phyloP scores from a whole-genome alignment of 2,113 vertebrate genomes.

The Sterna hirundo region DNA sequence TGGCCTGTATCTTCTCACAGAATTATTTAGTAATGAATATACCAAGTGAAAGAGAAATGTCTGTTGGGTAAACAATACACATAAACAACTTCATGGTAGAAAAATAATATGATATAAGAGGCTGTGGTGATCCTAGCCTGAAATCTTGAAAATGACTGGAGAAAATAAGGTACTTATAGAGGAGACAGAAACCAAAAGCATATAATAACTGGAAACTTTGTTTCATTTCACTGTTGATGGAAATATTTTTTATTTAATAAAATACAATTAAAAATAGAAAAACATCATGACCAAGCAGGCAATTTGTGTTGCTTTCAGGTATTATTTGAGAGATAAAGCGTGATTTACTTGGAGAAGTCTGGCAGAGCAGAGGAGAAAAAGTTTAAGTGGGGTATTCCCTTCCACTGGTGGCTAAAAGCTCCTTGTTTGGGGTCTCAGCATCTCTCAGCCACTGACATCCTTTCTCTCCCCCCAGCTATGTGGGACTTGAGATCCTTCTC shows the following conservation, averaged over 20 bases:
- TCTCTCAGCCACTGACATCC: background rate
- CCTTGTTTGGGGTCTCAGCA: background rate
- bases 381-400: background rate
- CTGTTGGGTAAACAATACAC: constrained; percentile 46
- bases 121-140: constrained; percentile 34
- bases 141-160: constrained; percentile 48
- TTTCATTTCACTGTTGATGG: background rate
- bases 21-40: constrained; percentile 72
- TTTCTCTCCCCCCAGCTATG: background rate
- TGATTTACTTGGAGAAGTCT: background rate
- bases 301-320: background rate
- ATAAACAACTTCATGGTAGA: constrained; percentile 42
- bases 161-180: constrained; percentile 33
- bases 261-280: background rate
- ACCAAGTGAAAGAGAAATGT: constrained; percentile 61
- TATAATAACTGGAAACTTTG: background rate
- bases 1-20: constrained; percentile 78
- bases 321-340: background rate
- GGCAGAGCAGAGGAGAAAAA: background rate
- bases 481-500: fast-evolving
- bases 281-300: background rate
- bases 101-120: constrained; percentile 40
- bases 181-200: background rate
- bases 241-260: background rate
- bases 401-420: background rate